Conservation (phyloP, 53 echinoderm and acorn worm genomes). For the Hippasteria phrygiana region DNA sequence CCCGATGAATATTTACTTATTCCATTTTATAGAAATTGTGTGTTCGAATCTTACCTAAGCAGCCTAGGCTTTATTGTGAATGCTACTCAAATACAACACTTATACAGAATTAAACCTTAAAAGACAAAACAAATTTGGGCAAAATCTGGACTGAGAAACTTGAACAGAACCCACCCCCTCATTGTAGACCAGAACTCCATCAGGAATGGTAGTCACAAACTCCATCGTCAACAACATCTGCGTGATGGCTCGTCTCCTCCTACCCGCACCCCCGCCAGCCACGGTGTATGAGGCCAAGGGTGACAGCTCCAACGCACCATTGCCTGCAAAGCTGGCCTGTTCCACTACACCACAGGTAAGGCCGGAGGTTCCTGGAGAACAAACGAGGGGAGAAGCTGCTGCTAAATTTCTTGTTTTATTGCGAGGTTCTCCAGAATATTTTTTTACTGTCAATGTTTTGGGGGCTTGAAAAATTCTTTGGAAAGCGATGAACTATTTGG, state of each 20-base stretch:
- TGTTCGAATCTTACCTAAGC: too few species aligned
- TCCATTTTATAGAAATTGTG: too few species aligned
- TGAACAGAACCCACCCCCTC: conserved; percentile 81
- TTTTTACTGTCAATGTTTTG: too few species aligned
- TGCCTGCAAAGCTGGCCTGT: conserved; percentile 85
- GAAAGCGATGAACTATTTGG: too few species aligned
- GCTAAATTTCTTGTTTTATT: background rate
- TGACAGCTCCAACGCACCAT: conserved; percentile 69
- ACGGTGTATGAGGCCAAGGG: conserved; percentile 62
- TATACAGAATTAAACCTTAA: too few species aligned
- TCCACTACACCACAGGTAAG: conserved; percentile 80
- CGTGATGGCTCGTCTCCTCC: conserved; percentile 71
- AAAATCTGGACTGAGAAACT: too few species aligned
- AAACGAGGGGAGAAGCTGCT: background rate
- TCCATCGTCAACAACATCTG: conserved; percentile 72
- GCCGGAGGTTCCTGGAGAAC: conserved; percentile 79
- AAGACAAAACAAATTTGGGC: background rate
- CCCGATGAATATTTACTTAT: too few species aligned
- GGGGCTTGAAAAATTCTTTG: too few species aligned
- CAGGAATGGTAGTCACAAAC: conserved; percentile 85
- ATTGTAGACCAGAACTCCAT: conserved; percentile 86
- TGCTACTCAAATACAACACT: background rate
- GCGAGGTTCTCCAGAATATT: too few species aligned
- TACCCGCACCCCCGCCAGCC: conserved; percentile 3
- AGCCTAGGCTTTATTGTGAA: too few species aligned